Percentiles rank a stretch among this genome's conserved stretches.
Evolutionary conservation across 2,888 invertebrate species (phyloP).

Genomic region (Ceraclea dissimilis): DNA sequence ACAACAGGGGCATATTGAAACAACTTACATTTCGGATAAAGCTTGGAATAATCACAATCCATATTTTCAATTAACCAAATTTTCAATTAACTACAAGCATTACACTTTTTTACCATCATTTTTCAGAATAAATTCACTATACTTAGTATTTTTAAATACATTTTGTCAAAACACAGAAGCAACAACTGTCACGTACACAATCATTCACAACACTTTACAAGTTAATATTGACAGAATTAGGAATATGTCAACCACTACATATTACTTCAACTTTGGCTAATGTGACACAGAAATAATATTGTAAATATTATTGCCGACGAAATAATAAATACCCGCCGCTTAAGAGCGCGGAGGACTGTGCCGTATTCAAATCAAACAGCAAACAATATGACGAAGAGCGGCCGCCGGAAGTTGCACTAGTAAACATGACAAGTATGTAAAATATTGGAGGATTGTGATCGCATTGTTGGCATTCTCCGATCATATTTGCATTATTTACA

Average conservation of each 20-base stretch:
- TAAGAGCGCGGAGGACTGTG: conserved; percentile 34
- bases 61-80: conserved; percentile 32
- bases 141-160: not conserved
- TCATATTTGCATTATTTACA: conserved; percentile 55
- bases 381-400: conserved; percentile 6
- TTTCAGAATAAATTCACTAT: not conserved
- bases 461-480: conserved; percentile 66
- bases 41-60: conserved; percentile 52
- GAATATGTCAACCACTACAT: too few relatives aligned
- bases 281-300: too few relatives aligned
- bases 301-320: conserved; percentile 14
- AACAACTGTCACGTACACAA: not conserved
- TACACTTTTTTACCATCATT: not conserved
- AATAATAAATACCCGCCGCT: conserved; percentile 30
- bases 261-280: too few relatives aligned
- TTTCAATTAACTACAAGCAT: not conserved
- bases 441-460: conserved; percentile 70
- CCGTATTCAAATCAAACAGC: conserved; percentile 1
- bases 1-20: too few relatives aligned
- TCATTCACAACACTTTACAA: not conserved
- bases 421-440: conserved; percentile 72
- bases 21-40: conserved; percentile 51
- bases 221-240: not conserved
- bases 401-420: conserved; percentile 51
- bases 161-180: conserved; percentile 12